A percentile compares a stretch with the other conserved stretches of the same genome.
Evolutionary conservation across 2,797 vertebrate genomes (phyloP).

Genomic region (Macropodus opercularis): DNA sequence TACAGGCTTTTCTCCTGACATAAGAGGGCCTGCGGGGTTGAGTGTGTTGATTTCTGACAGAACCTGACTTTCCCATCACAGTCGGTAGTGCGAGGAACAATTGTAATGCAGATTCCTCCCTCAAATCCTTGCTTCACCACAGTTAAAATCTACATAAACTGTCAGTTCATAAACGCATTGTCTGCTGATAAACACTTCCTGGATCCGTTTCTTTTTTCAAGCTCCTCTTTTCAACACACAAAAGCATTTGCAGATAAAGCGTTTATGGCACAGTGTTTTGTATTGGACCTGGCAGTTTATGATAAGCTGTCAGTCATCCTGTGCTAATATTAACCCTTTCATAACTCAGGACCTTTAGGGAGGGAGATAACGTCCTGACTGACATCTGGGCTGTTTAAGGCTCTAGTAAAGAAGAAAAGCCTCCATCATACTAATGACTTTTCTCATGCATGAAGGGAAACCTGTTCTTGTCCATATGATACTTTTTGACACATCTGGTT

Average conservation of each 20-base stretch:
- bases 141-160: conserved; percentile 2
- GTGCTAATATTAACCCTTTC: not conserved
- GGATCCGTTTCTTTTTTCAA: conserved; percentile 7
- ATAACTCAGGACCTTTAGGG: not conserved
- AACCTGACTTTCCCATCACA: not conserved
- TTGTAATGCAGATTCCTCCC: conserved; percentile 9
- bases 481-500: conserved; percentile 57
- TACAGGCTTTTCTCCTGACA: no score
- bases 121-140: not conserved
- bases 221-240: not conserved
- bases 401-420: conserved; percentile 27
- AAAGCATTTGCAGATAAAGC: not conserved
- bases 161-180: conserved; percentile 29
- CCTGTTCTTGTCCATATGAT: conserved; percentile 39
- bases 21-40: no score
- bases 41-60: conserved; percentile 19
- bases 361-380: not conserved
- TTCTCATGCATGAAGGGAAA: conserved; percentile 29
- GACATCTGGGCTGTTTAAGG: not conserved
- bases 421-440: conserved; percentile 34
- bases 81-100: conserved; percentile 5
- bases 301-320: not conserved
- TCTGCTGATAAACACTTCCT: conserved; percentile 9
- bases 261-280: not conserved
- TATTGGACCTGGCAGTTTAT: not conserved